Evolutionary conservation across 1,140 invertebrate species (phyloP), one percentile per base, ranked within the genome.

Genomic region (Oryzaephilus surinamensis): DNA sequence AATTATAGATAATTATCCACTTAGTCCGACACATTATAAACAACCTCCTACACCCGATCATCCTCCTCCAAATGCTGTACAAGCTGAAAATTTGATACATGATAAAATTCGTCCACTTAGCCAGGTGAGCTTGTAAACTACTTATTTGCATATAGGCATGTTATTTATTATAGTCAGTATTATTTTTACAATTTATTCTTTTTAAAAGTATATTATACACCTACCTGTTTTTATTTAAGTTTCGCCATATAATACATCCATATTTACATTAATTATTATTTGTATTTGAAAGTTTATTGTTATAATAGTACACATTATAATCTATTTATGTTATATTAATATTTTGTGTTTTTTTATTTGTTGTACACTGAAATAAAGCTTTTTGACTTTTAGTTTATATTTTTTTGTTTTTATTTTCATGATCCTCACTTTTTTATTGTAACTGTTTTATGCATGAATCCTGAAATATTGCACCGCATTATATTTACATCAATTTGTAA

Each of bases 41-140:
- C 89, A 94, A 65, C 90, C 89, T 3, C 88, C 90, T 0, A 96
- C 90, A 3, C 90, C 91, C 0, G 90, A 95, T 54, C 88, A 92
- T 66, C 88, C 90, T 3, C 92, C 92, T 4, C 92, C 92, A 0
- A 87, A 86, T n/a, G 86, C 90, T 4, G 72, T 77, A 46, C 85
- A 90, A 50, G 91, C 92, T 0, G 83, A 90, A 62, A 78, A 77
- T 54, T 82, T 83, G 47, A 96, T 96, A 51, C 82, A 91, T 54
- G 82, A 90, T 55, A 75, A 86, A 59, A 94, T 96, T 48, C 74
- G 87, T 51, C 87, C 89, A 12, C 64, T 90, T 8, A 88, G 84
- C 65, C 84, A 90, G 77, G 87, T 91, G 60, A 71, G 72, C 46
- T 43, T 52, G 21, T 35, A 44, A 26, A 34, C 24, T 8, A 30